phyloP scores from a whole-genome alignment of 2,113 vertebrate genomes.

The Struthio camelus region DNA sequence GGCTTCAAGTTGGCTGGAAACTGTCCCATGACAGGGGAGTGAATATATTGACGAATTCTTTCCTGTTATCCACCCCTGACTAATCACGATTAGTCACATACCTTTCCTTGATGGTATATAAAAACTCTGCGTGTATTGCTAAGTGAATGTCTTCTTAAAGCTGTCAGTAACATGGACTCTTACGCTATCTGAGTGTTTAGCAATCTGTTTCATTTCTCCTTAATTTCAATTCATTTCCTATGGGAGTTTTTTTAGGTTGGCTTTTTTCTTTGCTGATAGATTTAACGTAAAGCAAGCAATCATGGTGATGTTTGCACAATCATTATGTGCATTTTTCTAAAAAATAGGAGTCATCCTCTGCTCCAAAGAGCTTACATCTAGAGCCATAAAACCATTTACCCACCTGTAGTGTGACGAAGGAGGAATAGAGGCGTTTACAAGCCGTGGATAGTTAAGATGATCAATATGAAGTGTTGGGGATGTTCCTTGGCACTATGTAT shows the following conservation, averaged over 20 bases:
- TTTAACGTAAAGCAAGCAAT: not conserved
- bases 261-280: not conserved
- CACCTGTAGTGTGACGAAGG: not conserved
- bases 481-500: not conserved
- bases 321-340: not conserved
- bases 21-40: not conserved
- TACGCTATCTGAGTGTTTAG: not conserved
- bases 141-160: not conserved
- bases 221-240: not conserved
- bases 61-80: not conserved
- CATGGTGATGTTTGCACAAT: not conserved
- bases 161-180: not conserved
- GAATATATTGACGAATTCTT: not conserved
- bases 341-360: not conserved
- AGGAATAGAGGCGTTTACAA: not conserved
- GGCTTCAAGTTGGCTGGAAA: not conserved
- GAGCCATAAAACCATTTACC: not conserved
- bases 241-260: not conserved
- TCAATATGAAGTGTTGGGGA: not conserved
- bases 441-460: not conserved
- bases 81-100: not conserved
- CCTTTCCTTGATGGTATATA: not conserved
- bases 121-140: not conserved
- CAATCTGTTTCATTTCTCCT: not conserved
- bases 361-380: not conserved